phyloP scores from a whole-genome alignment of 37 sponge, comb jelly and placozoan genomes.

The Spongilla lacustris region DNA sequence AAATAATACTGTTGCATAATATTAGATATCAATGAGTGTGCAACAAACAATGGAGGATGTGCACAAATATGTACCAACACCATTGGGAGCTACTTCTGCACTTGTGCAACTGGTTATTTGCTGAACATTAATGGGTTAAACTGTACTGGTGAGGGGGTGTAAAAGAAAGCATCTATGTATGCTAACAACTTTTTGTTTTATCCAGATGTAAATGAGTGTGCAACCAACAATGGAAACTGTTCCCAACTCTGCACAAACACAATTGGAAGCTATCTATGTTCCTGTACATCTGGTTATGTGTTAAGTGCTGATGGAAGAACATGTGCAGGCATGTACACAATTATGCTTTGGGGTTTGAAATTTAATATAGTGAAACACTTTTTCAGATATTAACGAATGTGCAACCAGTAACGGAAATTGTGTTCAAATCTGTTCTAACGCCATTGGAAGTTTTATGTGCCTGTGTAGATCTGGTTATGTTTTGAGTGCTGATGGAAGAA shows the following conservation, averaged over 20 bases:
- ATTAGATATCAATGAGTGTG: no score
- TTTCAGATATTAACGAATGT: constrained; percentile 8
- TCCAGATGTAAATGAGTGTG: constrained; percentile 11
- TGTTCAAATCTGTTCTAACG: constrained; percentile 9
- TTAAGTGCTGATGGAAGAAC: neutral
- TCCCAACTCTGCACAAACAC: constrained; percentile 2
- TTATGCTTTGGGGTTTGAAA: no score
- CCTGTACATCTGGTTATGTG: constrained; percentile 6
- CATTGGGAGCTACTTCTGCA: neutral
- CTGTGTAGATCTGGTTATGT: constrained; percentile 6
- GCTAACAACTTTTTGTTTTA: no score
- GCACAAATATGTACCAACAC: neutral
- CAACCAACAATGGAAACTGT: neutral
- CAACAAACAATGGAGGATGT: neutral
- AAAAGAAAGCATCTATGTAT: no score
- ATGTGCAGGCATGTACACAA: neutral
- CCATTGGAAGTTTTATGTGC: neutral
- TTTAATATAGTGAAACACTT: no score
- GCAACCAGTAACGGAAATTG: neutral
- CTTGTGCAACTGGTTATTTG: neutral
- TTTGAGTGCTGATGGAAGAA: no score
- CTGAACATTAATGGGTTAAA: neutral
- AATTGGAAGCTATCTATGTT: neutral
- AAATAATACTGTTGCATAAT: no score
- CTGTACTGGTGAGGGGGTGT: neutral